Evolutionary conservation across 1,140 invertebrate species (phyloP), one percentile per base, ranked within the genome.

Genomic region (Bombus turneri): DNA sequence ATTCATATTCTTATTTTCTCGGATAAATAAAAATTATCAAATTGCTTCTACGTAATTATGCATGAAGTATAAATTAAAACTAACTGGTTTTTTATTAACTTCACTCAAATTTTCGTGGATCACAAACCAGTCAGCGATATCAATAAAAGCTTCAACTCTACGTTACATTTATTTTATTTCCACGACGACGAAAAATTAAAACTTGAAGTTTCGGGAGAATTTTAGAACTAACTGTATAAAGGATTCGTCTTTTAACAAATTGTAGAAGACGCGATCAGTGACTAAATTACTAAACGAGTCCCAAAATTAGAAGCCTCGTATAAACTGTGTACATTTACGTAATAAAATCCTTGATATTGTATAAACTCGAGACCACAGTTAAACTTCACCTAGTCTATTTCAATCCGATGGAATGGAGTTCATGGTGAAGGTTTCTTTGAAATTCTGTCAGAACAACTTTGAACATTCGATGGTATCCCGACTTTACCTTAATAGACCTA

Each of bases 301-400:
- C 13, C 57, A 78, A 64, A 78, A 78, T 78, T 78, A 66, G 57
- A 78, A 25, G 22, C 41, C 31, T 37, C 31, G 74, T 12, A 57
- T 57, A 47, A 75, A 77, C 75, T 22, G 25, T 39, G 57, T 34
- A 39, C 9, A 53, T 64, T 78, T 78, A 64, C 34, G 57, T 31
- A 64, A 79, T 18, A 62, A n/a, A 31, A 47, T 47, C 64, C 64
- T 43, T 47, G 41, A 78, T 78, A 64, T 78, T 66, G 74, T 76
- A 13, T n/a, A 59, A 59, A 59, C 12, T 76, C 13, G 15, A 59
- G 39, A 59, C 2, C 9, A 34, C 2, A 39, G 34, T 74, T 31
- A 31, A 74, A 74, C 25, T 57, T 64, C 15, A 13, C 13, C n/a
- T 53, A 34, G 31, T 12, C 28, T 77, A 62, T 77, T 77, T 77